Percentiles rank a stretch among this genome's conserved stretches.
phyloP scores from a whole-genome alignment of 92 coral and sea anemone genomes.

The Hydrozoanthus gracilis region DNA sequence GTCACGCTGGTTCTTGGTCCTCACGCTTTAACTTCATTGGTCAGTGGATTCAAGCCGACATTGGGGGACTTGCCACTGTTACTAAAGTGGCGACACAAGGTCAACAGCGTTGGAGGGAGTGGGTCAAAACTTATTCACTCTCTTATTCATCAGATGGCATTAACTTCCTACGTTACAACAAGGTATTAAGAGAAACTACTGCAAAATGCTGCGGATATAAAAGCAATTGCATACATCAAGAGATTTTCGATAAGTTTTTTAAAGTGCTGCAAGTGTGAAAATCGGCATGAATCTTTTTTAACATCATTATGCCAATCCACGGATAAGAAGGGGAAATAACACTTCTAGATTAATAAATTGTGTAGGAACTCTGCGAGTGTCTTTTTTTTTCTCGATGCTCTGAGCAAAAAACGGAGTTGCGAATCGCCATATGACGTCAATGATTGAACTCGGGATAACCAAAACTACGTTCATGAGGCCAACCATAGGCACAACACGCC shows the following conservation, averaged over 20 bases:
- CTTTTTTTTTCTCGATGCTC: too few species aligned
- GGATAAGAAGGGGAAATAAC: too few species aligned
- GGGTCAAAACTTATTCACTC: constrained; percentile 3
- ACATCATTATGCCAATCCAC: too few species aligned
- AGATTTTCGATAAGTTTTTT: background rate
- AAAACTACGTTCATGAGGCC: too few species aligned
- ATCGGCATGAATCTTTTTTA: too few species aligned
- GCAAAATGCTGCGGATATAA: background rate
- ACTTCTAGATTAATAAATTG: too few species aligned
- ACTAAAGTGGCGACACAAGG: constrained; percentile 25
- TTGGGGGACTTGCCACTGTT: background rate
- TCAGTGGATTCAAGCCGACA: constrained; percentile 36
- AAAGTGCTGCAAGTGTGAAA: constrained; percentile 16
- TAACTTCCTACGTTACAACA: constrained; percentile 1
- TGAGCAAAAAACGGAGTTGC: too few species aligned
- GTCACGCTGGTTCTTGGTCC: constrained; percentile 9
- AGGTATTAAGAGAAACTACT: background rate
- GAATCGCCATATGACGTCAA: too few species aligned
- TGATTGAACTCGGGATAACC: too few species aligned
- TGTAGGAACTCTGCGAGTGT: too few species aligned
- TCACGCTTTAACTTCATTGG: background rate
- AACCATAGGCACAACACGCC: too few species aligned
- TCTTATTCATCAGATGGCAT: constrained; percentile 8
- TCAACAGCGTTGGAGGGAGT: background rate
- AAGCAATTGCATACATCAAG: too few species aligned